Percentiles rank a stretch among this genome's conserved stretches.
Conservation (phyloP, 2,113 vertebrate species). For the Grantiella picta region DNA sequence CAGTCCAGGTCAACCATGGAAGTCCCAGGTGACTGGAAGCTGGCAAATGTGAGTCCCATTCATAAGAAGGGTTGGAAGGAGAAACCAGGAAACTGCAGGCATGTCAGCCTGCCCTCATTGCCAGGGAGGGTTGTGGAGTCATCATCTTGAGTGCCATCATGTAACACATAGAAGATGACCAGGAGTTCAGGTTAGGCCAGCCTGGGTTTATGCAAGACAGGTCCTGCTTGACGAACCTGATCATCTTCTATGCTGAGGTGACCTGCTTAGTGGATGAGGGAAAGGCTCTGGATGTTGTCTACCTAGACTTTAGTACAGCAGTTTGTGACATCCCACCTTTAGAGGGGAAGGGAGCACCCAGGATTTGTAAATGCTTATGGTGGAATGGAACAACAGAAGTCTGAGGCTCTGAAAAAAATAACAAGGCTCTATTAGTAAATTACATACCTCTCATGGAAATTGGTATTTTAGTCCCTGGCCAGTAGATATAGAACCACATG, state of each 20-base stretch:
- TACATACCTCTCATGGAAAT: background rate
- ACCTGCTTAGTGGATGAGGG: background rate
- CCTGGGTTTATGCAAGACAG: background rate
- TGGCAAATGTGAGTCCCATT: fast-evolving
- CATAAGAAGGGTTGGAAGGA: background rate
- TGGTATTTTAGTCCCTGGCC: background rate
- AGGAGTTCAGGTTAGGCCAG: background rate
- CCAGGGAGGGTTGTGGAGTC: background rate
- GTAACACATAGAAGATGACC: background rate
- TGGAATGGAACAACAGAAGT: background rate
- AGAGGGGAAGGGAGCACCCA: background rate
- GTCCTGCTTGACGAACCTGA: background rate
- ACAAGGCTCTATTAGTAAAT: background rate
- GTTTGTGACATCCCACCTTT: background rate
- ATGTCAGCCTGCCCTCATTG: background rate
- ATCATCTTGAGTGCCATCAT: too few species aligned
- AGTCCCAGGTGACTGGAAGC: background rate
- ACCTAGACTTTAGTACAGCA: background rate
- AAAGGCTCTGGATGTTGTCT: background rate
- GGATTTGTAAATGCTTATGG: background rate
- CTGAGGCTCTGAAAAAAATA: background rate
- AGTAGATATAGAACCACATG: background rate
- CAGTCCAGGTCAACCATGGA: background rate
- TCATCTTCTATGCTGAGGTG: background rate
- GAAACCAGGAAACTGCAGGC: background rate